Conservation (phyloP, 2,797 vertebrate species). For the Aulostomus chinensis region DNA sequence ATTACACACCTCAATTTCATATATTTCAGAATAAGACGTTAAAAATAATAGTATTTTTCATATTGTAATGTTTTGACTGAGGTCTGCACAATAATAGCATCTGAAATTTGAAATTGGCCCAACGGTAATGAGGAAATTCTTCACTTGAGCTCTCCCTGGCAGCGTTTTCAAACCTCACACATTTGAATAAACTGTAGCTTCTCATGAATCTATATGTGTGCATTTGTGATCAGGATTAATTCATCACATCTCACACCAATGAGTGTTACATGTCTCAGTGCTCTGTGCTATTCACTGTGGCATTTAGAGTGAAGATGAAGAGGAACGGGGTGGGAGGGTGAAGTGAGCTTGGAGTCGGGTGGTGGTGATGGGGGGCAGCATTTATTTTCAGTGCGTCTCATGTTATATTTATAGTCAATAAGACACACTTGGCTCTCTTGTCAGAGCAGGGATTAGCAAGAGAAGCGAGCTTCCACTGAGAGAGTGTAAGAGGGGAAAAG, state of each 20-base stretch:
- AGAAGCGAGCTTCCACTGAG: conserved; percentile 67
- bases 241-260: conserved; percentile 27
- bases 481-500: conserved; percentile 41
- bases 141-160: conserved; percentile 27
- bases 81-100: conserved; percentile 10
- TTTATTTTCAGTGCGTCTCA: conserved; percentile 83
- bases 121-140: conserved; percentile 34
- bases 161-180: not conserved
- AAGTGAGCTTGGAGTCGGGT: conserved; percentile 39
- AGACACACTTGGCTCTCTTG: conserved; percentile 81
- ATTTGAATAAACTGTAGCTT: no score
- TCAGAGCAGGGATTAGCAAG: conserved; percentile 80
- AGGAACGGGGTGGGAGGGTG: conserved; percentile 41
- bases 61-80: conserved; percentile 29
- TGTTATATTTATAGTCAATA: conserved; percentile 88
- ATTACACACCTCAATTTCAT: no score
- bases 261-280: conserved; percentile 33
- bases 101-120: conserved; percentile 28
- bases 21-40: conserved; percentile 29
- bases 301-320: conserved; percentile 67
- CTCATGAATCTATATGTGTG: conserved; percentile 23
- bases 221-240: conserved; percentile 39
- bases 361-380: conserved; percentile 32
- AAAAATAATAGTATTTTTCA: conserved; percentile 28
- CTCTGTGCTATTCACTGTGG: conserved; percentile 52